Evolutionary conservation across 2,797 vertebrate genomes (phyloP).

Genomic region (Tenualosa ilisha): DNA sequence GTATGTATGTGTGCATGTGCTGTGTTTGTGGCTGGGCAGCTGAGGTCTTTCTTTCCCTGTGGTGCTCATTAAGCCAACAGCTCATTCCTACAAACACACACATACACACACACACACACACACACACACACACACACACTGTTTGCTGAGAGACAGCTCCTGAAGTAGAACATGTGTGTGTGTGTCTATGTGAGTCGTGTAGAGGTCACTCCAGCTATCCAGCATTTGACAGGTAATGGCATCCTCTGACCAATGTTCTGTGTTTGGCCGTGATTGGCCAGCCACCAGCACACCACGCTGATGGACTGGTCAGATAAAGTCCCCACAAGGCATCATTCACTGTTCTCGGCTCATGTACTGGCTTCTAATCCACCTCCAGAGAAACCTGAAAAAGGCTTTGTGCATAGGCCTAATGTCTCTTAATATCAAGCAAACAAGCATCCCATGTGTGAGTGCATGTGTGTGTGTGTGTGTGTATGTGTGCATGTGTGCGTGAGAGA

Average conservation of each 20-base stretch:
- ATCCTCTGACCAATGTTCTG: neutral
- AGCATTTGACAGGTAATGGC: conserved; percentile 72
- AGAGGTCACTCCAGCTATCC: conserved; percentile 5
- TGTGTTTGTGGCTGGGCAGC: neutral
- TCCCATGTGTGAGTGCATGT: too few species aligned
- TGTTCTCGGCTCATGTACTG: neutral
- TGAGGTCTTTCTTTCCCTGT: conserved; percentile 18
- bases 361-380: neutral
- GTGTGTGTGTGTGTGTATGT: too few species aligned
- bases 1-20: neutral
- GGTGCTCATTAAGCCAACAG: conserved; percentile 18
- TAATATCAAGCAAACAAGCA: too few species aligned
- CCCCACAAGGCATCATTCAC: neutral
- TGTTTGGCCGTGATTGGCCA: neutral
- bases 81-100: neutral
- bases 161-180: neutral
- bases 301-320: neutral
- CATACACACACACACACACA: conserved; percentile 9
- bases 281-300: neutral
- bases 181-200: neutral
- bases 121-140: too few species aligned
- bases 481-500: too few species aligned
- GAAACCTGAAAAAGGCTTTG: neutral
- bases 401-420: neutral
- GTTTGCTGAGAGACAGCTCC: neutral